Evolutionary conservation across 2,888 invertebrate species (phyloP), one percentile per base, ranked within the genome.

Genomic region (Dryocosmus kuriphilus): DNA sequence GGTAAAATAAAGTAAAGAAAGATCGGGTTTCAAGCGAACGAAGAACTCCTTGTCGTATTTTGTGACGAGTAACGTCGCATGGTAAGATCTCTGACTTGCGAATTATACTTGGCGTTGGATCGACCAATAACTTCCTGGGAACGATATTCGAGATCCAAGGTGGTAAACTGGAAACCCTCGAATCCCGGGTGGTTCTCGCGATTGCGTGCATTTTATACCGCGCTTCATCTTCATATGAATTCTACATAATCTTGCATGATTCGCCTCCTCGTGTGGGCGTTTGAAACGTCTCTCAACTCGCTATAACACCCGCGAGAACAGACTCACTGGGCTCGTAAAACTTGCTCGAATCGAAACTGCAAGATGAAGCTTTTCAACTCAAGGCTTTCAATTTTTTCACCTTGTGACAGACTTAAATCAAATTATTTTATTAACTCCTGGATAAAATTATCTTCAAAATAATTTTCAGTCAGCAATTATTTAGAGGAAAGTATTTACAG

Each of bases 51-150:
- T n/a, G 19, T 46, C 41, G 41, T 71, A 71, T 71, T 71, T 71
- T 71, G 27, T 30, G 19, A 46, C 46, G 4, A 41, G 63, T 16
- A 65, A 5, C 24, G 6, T 60, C 14, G 24, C 9, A 14, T 24
- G 60, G 35, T 41, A 35, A 65, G 65, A 65, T 65, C 41, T 24
- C 41, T n/a, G 51, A 32, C 22, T 71, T 30, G 71, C 2, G 51
- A 22, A 71, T 71, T 71, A 71, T 71, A 8, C 46, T 32, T 27
- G 77, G 61, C 77, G 79, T 78, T 75, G 78, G 75, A 74, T 71
- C 61, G 60, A 84, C 74, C 87, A 84, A 86, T 88, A 87, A 88
- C 82, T 88, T 87, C 79, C 82, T 83, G 80, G 67, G 81, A 85
- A 85, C 81, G 85, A 87, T 85, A 83, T 79, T 82, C 74, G 71